Evolutionary conservation across 2,113 vertebrate species (phyloP).

Genomic region (Motacilla alba): DNA sequence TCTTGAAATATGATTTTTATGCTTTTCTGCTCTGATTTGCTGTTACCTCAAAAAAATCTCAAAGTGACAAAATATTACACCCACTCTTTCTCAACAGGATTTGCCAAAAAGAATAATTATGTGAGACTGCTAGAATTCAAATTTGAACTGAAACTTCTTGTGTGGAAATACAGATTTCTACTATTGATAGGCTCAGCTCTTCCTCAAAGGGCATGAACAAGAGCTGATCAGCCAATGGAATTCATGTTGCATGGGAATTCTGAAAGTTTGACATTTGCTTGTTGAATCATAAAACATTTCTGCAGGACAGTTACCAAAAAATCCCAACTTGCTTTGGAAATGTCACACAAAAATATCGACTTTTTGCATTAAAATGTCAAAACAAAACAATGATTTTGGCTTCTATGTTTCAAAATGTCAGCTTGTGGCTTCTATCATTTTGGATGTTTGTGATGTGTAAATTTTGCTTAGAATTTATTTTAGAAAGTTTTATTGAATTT

Average conservation of each 20-base stretch:
- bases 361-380: slow-evolving; percentile 61
- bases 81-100: not conserved
- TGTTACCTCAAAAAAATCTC: not conserved
- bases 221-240: slow-evolving; percentile 5
- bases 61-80: slow-evolving; percentile 1
- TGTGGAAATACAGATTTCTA: slow-evolving; percentile 1
- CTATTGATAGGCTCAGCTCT: not conserved
- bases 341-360: slow-evolving; percentile 49
- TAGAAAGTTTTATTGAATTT: not conserved
- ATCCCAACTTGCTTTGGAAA: slow-evolving; percentile 45
- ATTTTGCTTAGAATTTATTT: not conserved
- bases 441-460: not conserved
- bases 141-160: not conserved
- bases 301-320: slow-evolving; percentile 35
- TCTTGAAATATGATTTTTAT: not conserved
- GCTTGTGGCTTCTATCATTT: slow-evolving; percentile 14
- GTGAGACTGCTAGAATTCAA: not conserved
- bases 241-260: slow-evolving; percentile 31
- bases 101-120: not conserved
- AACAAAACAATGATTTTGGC: slow-evolving; percentile 60
- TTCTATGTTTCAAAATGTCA: slow-evolving; percentile 47
- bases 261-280: slow-evolving; percentile 45
- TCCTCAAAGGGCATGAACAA: slow-evolving; percentile 1
- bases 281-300: slow-evolving; percentile 41
- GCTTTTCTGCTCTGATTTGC: not conserved